Evolutionary conservation across 2,797 vertebrate genomes (phyloP).

Genomic region (Hippocampus kuda): DNA sequence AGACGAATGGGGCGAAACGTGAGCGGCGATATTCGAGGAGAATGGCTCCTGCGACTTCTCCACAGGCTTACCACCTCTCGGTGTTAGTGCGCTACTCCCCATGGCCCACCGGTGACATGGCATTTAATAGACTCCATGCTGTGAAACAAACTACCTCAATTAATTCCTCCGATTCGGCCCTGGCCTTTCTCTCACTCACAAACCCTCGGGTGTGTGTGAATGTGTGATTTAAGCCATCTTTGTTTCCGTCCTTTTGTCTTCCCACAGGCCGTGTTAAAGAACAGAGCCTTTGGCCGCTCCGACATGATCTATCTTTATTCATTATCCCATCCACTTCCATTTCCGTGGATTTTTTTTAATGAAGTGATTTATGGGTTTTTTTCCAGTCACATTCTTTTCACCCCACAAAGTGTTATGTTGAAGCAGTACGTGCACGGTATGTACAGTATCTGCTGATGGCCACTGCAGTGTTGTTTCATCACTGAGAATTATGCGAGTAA

Average conservation of each 20-base stretch:
- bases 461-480: constrained; percentile 20
- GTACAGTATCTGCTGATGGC: not conserved
- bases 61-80: constrained; percentile 10
- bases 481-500: constrained; percentile 27
- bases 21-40: constrained; percentile 38
- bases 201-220: constrained; percentile 42
- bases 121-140: constrained; percentile 71
- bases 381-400: not conserved
- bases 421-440: not conserved
- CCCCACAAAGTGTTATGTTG: not conserved
- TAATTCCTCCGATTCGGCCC: constrained; percentile 64
- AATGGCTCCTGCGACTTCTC: constrained; percentile 26
- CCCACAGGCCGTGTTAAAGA: constrained; percentile 30
- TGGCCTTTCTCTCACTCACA: constrained; percentile 63
- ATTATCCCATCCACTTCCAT: constrained; percentile 29
- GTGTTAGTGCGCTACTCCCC: constrained; percentile 63
- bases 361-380: not conserved
- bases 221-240: constrained; percentile 41
- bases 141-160: constrained; percentile 75
- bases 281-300: constrained; percentile 11
- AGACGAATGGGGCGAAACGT: constrained; percentile 24
- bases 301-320: constrained; percentile 36
- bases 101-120: constrained; percentile 66
- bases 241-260: constrained; percentile 29
- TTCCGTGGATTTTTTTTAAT: constrained; percentile 15